Conservation (phyloP, 2,113 vertebrate species). For the Lepus timidus region DNA sequence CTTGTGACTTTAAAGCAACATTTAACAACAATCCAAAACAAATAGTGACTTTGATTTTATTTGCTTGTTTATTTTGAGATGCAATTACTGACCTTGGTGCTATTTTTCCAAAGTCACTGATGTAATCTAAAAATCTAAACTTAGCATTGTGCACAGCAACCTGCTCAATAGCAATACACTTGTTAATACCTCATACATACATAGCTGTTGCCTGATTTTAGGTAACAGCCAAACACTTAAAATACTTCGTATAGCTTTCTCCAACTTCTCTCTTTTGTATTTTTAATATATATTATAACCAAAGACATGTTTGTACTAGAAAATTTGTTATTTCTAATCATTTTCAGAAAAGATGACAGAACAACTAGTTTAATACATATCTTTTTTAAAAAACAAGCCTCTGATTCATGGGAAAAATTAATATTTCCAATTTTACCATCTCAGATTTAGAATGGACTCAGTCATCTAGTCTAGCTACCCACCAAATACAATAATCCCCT, state of each 20-base stretch:
- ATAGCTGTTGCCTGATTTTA: neutral
- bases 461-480: neutral
- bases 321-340: constrained; percentile 38
- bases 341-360: constrained; percentile 46
- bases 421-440: neutral
- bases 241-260: constrained; percentile 54
- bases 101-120: constrained; percentile 71
- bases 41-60: constrained; percentile 76
- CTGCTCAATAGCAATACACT: constrained; percentile 11
- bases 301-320: constrained; percentile 11
- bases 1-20: constrained; percentile 54
- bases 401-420: constrained; percentile 15
- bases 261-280: neutral
- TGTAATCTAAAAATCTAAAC: constrained; percentile 64
- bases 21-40: constrained; percentile 67
- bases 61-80: constrained; percentile 76
- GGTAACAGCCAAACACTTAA: constrained; percentile 21
- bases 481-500: neutral
- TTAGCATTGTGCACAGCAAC: constrained; percentile 66
- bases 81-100: constrained; percentile 61
- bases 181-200: constrained; percentile 47
- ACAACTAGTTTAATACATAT: neutral
- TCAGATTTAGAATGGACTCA: constrained; percentile 41
- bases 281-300: constrained; percentile 33
- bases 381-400: constrained; percentile 7